A percentile compares a stretch with the other conserved stretches of the same genome.
Evolutionary conservation across 2,888 invertebrate genomes (phyloP).

Genomic region (Trichogramma evanescens): DNA sequence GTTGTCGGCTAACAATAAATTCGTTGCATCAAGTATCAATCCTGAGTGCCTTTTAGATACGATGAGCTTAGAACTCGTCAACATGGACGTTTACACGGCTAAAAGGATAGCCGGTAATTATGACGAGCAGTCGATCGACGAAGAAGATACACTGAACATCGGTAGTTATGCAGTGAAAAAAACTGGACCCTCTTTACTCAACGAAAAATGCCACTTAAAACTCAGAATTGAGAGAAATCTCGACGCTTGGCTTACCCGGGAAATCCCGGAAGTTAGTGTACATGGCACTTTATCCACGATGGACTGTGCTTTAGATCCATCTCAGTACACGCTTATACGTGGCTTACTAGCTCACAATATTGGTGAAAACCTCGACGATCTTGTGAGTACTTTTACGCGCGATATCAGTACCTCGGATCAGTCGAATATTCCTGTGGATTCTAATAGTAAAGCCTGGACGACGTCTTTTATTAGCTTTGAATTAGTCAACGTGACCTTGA

Average conservation of each 20-base stretch:
- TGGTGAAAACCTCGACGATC: slow-evolving; percentile 73
- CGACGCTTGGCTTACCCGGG: slow-evolving; percentile 52
- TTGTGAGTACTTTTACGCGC: slow-evolving; percentile 40
- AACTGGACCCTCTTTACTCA: slow-evolving; percentile 64
- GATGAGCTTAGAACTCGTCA: slow-evolving; percentile 64
- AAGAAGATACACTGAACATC: slow-evolving; percentile 39
- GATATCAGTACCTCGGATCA: slow-evolving; percentile 32
- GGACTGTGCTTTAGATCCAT: slow-evolving; percentile 71
- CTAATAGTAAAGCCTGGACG: slow-evolving; percentile 60
- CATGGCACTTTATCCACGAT: slow-evolving; percentile 80
- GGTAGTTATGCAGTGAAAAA: slow-evolving; percentile 52
- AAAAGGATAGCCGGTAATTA: slow-evolving; percentile 40
- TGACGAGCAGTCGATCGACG: slow-evolving; percentile 25
- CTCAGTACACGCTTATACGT: slow-evolving; percentile 80
- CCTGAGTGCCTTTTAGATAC: slow-evolving; percentile 64
- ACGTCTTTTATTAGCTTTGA: slow-evolving; percentile 74
- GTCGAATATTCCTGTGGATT: slow-evolving; percentile 17
- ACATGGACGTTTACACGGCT: slow-evolving; percentile 72
- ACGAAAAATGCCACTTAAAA: slow-evolving; percentile 73
- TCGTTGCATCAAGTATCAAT: slow-evolving; percentile 58
- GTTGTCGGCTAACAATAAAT: slow-evolving; percentile 70
- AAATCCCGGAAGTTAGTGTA: slow-evolving; percentile 70
- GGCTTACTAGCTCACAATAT: slow-evolving; percentile 85
- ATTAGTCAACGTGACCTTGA: slow-evolving; percentile 78
- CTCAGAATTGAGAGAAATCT: slow-evolving; percentile 79